Evolutionary conservation across 2,888 invertebrate genomes (phyloP).

Genomic region (Polydrusus cervinus): DNA sequence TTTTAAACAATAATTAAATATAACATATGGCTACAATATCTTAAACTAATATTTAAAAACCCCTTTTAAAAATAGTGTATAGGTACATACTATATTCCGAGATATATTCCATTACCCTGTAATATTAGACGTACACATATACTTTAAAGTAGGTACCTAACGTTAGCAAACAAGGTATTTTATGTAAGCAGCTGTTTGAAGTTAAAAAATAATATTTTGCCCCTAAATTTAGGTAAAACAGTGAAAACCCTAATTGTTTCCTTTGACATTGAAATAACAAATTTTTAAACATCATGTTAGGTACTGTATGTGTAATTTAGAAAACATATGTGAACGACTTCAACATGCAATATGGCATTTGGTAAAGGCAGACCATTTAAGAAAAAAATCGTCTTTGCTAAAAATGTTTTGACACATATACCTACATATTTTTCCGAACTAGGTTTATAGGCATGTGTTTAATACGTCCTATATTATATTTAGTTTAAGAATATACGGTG

Average conservation of each 20-base stretch:
- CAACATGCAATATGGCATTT: constrained; percentile 17
- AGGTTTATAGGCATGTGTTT: too few species aligned
- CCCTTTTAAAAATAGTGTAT: constrained; percentile 3
- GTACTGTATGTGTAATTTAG: constrained; percentile 14
- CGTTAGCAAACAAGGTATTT: constrained; percentile 7
- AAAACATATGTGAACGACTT: constrained; percentile 4
- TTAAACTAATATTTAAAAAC: constrained; percentile 1
- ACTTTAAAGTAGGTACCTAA: neutral
- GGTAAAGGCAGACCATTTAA: neutral
- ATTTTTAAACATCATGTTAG: constrained; percentile 6
- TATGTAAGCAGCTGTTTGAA: constrained; percentile 18
- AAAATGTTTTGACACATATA: neutral
- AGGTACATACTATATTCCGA: too few species aligned
- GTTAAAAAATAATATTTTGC: constrained; percentile 16
- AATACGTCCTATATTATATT: too few species aligned
- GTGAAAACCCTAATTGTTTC: neutral
- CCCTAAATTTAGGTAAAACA: neutral
- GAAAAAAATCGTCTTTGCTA: constrained; percentile 6
- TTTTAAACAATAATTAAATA: constrained; percentile 30
- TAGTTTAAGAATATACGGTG: too few species aligned
- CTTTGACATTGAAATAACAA: constrained; percentile 1
- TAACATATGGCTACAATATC: constrained; percentile 11
- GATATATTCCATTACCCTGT: neutral
- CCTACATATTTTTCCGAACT: neutral
- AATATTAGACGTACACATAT: neutral